Evolutionary conservation across 2,888 invertebrate species (phyloP), one percentile per base, ranked within the genome.

Genomic region (Drosophila mercatorum): DNA sequence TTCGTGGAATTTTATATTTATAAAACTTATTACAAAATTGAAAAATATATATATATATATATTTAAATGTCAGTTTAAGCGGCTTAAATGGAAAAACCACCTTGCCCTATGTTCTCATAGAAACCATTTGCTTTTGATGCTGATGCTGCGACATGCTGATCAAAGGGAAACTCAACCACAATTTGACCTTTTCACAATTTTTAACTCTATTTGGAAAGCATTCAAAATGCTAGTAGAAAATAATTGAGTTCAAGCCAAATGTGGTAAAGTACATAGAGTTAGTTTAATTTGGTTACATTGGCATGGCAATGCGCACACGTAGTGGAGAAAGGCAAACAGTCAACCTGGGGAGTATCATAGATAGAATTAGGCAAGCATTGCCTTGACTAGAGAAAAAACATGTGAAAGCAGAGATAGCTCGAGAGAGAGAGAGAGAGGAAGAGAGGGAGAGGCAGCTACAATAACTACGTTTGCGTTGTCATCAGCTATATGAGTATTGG

Each of bases 231-330:
- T 49, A 66, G 51, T 36, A 26, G 28, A 59, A 72, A 66, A 69
- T 72, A 69, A 72, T 72, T 77, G 68, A 34, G 66, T 43, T 53
- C 53, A 49, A 12, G 31, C 40, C 63, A 63, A 58, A n/a, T 59
- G 22, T 17, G 62, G 26, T 28, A 8, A 53, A 61, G 40, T 68
- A 47, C 41, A 49, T 61, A 55, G 47, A 55, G 77, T 68, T 68
- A 28, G 58, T 68, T 67, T 59, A 57, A 68, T 66, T 72, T 77
- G 62, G 58, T 36, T 41, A 52, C 47, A 58, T 40, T 58, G 58
- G 60, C 47, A 76, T 52, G 66, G 60, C 36, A 58, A 60, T 31
- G 17, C n/a, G 55, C 38, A 53, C 36, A 46, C 22, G 7, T 17
- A 40, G 7, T 26, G 14, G 22, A 22, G 22, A 14, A 47, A 56